Conservation (phyloP, 1,140 invertebrate species). For the Drosophila murphyi region DNA sequence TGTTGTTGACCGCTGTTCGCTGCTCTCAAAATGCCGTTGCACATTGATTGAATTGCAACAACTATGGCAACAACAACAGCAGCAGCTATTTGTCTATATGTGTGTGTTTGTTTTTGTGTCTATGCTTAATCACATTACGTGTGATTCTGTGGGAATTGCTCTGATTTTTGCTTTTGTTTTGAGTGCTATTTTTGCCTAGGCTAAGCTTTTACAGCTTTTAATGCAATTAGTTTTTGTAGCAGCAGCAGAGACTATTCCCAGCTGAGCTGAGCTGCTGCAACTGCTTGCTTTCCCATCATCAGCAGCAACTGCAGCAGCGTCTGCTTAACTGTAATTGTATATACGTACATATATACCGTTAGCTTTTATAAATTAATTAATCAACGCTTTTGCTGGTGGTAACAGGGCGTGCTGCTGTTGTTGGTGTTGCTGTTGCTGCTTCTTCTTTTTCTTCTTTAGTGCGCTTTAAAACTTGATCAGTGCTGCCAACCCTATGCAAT, state of each 20-base stretch:
- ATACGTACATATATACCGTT: conserved; percentile 34
- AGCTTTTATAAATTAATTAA: conserved; percentile 64
- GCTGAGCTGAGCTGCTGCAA: conserved; percentile 9
- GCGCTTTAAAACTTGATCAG: conserved; percentile 43
- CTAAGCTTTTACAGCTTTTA: conserved; percentile 54
- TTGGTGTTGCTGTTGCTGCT: not conserved
- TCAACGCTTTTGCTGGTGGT: conserved; percentile 42
- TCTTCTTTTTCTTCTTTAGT: conserved; percentile 10
- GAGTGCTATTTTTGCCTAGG: conserved; percentile 16
- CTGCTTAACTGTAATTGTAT: conserved; percentile 62
- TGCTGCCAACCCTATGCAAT: conserved; percentile 18
- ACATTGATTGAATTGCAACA: conserved; percentile 76
- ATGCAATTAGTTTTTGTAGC: conserved; percentile 64
- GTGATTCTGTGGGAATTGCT: conserved; percentile 80
- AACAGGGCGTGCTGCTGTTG: conserved; percentile 41
- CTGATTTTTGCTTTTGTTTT: conserved; percentile 66
- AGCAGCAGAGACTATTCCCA: conserved; percentile 17
- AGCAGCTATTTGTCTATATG: conserved; percentile 24
- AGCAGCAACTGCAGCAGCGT: not conserved
- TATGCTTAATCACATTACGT: conserved; percentile 66
- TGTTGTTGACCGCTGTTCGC: conserved; percentile 76
- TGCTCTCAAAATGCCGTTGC: conserved; percentile 74
- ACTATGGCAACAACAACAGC: conserved; percentile 36
- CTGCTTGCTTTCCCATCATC: conserved; percentile 35
- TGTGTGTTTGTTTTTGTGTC: conserved; percentile 28